Base-by-base conservation (phyloP, 1,140 invertebrate genomes). In the Cheumatopsyche charites region DNA sequence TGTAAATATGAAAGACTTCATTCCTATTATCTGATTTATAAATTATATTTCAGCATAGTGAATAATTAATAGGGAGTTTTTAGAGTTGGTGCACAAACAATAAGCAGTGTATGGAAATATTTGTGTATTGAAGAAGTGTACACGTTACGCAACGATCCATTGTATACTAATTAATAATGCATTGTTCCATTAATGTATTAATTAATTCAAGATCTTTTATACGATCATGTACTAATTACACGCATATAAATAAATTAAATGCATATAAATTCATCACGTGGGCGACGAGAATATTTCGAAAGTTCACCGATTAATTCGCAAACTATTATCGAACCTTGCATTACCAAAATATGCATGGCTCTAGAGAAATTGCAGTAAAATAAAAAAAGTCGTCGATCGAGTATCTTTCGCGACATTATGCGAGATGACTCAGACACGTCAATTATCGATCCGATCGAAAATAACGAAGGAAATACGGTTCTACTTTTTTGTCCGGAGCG, bases 131-230 rank as follows among this genome's bases (percentile, higher is more conserved):
- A 26, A 58, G 55, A 58, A n/a, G 12, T 36, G 9, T 36, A 36
- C 29, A 36, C 29, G 13, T 58, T 58, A 58, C 55, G 55, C 55
- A 58, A 58, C 19, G 21, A 23, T 58, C 55, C 13, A 58, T 58
- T 58, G 55, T 58, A 58, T 58, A 58, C 21, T 36, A 36, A 36
- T 25, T 58, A 58, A 58, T 58, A 58, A 58, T 26, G 55, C 55
- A 58, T 58, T 58, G 55, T 58, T 58, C 55, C 23, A 58, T 58
- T 25, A 58, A 26, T 58, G 55, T 58, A 58, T 25, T 58, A 58
- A 58, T 58, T 58, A 58, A 58, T 26, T 17, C 55, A 58, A 36
- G 29, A 36, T 36, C 29, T 36, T 36, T 36, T 36, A 36, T 36
- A 9, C 29, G 29, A 36, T 36, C 29, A 9, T 36, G 29, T 36